phyloP scores from a whole-genome alignment of 2,113 vertebrate species.

The Calyptomena viridis region DNA sequence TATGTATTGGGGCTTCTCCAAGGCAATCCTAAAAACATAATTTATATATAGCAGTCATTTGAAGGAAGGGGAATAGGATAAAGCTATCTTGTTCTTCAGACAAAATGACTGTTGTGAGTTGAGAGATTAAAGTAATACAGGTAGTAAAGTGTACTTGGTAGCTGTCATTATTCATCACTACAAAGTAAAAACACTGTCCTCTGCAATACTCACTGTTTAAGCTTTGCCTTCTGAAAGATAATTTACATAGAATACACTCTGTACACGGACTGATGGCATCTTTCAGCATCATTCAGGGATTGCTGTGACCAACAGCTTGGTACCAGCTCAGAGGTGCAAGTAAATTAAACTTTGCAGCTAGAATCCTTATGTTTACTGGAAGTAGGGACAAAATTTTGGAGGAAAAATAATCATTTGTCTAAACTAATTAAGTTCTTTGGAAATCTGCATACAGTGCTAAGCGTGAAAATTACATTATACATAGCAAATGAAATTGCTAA shows the following conservation, averaged over 20 bases:
- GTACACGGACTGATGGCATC: neutral
- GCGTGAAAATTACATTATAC: neutral
- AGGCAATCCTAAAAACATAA: conserved; percentile 67
- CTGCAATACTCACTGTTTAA: neutral
- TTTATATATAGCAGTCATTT: neutral
- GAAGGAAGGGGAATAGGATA: neutral
- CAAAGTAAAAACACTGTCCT: neutral
- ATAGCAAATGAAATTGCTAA: neutral
- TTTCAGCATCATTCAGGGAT: neutral
- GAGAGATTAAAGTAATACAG: neutral
- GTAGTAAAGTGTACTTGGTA: neutral
- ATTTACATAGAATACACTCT: neutral
- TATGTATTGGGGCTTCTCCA: conserved; percentile 79
- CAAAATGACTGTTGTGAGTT: neutral
- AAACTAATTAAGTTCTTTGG: neutral
- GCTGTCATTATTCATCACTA: neutral
- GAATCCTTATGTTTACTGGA: neutral
- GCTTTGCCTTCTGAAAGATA: neutral
- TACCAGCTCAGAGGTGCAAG: neutral
- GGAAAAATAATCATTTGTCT: neutral
- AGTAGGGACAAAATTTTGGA: neutral
- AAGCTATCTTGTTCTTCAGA: neutral
- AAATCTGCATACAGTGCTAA: neutral
- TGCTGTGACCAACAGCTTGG: neutral
- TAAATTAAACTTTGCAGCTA: neutral